Base-by-base conservation (phyloP, 2,113 vertebrate genomes). In the Syngnathoides biaculeatus region DNA sequence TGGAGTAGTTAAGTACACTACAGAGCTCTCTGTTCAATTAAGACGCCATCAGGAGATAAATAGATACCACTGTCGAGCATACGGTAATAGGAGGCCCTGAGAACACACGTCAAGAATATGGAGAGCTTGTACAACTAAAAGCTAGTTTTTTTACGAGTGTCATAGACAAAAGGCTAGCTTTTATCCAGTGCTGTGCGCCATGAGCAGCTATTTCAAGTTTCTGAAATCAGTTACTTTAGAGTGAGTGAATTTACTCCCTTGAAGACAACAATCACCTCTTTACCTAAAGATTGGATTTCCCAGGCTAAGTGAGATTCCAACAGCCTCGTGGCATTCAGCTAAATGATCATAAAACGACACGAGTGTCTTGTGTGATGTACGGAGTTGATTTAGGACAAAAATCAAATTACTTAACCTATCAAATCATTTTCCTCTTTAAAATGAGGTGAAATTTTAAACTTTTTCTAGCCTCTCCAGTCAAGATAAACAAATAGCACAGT, bases 101-200 rank as follows among this genome's bases (percentile, higher is more conserved):
- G 78, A 73, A 83, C 58, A 65, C 74, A 78, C 22, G 27, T 45
- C 75, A 40, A 12, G 35, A 15, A 57, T 72, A 56, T 50, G 59
- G 61, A 57, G 39, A 4, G 69, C 3, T 20, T 19, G 64, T 68
- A 60, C 59, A 67, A 63, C 59, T 81, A 63, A 76, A 56, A 48
- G 22, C 39, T 68, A 73, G 5, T 65, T 64, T 78, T 58, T 72
- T 27, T 79, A 69, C 12, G 4, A 50, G 57, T 8, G 45, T 45
- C 48, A 26, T 67, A 67, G 42, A 72, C 66, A 77, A 55, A 47
- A 66, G 24, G 55, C 20, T 40, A 22, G 14, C 20, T 13, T 58
- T 55, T 40, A n/a, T 42, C 38, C 17, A 40, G 38, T n/a, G 11
- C 10, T 24, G n/a, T 53, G 22, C 2, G 17, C 20, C 8, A 13